These are phyloP conservation scores for Vespertilio murinus DNA, from an alignment of 2,797 vertebrate species.

Conservation along the genomic window DNA sequence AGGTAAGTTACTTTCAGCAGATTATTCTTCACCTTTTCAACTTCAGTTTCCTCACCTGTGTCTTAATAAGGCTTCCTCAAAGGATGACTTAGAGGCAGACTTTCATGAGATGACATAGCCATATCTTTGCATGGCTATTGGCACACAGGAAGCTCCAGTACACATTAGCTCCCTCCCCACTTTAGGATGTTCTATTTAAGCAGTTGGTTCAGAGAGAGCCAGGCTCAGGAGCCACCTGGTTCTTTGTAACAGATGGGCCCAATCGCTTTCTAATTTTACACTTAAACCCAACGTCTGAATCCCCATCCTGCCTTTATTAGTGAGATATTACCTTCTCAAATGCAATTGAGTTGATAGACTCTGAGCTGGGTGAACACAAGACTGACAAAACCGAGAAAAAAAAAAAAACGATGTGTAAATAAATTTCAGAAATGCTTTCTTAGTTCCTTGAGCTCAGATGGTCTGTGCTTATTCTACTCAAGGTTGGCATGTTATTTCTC, in stretches of 20 bases:
- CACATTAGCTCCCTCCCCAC: background rate
- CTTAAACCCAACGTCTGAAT: background rate
- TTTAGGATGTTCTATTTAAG: background rate
- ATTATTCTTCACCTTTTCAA: background rate
- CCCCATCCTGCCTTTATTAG: background rate
- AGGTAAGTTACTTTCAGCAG: background rate
- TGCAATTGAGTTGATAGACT: background rate
- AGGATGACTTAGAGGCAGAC: background rate
- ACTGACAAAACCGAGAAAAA: background rate
- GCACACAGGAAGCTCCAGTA: background rate
- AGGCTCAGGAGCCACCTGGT: background rate
- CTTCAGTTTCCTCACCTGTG: background rate
- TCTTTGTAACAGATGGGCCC: background rate
- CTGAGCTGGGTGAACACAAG: background rate
- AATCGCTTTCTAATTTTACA: background rate
- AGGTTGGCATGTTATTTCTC: background rate
- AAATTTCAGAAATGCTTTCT: background rate
- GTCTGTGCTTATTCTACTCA: background rate
- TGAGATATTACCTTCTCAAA: background rate
- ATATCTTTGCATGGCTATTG: background rate
- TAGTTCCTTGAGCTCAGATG: background rate
- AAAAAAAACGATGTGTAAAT: background rate
- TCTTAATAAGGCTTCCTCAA: background rate
- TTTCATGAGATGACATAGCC: background rate
- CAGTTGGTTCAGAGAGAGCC: background rate